phyloP scores from a whole-genome alignment of 2,888 invertebrate genomes.

The Aplocera efformata region DNA sequence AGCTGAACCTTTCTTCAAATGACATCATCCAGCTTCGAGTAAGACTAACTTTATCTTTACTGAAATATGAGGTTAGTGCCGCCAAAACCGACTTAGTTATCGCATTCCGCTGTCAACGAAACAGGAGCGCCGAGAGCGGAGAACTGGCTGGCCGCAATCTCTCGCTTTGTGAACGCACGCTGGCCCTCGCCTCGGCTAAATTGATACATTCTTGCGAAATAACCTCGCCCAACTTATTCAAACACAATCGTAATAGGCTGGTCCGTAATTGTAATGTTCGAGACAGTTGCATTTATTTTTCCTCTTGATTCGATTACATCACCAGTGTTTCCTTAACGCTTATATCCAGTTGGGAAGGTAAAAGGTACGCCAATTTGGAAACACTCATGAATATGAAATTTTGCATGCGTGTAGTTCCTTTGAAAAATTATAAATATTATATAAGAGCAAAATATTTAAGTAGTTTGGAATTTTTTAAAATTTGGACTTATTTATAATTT shows the following conservation, averaged over 20 bases:
- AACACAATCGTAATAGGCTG: conserved; percentile 58
- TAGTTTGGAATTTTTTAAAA: too few relatives aligned
- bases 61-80: conserved; percentile 53
- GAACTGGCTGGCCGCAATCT: conserved; percentile 53
- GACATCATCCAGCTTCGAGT: conserved; percentile 15
- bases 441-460: too few relatives aligned
- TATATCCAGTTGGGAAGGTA: too few relatives aligned
- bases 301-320: conserved; percentile 1
- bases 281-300: conserved; percentile 1
- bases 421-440: too few relatives aligned
- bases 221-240: conserved; percentile 73
- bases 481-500: too few relatives aligned
- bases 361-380: too few relatives aligned
- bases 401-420: too few relatives aligned
- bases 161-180: conserved; percentile 58
- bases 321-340: not conserved
- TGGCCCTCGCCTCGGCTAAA: conserved; percentile 71
- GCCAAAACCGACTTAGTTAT: conserved; percentile 70
- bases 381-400: too few relatives aligned
- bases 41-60: conserved; percentile 50
- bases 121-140: conserved; percentile 61
- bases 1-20: conserved; percentile 14
- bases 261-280: conserved; percentile 23
- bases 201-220: conserved; percentile 76
- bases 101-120: conserved; percentile 68